These are phyloP conservation scores for Drosophila bocki DNA, from an alignment of 1,140 invertebrate genomes.

Conservation along the genomic window DNA sequence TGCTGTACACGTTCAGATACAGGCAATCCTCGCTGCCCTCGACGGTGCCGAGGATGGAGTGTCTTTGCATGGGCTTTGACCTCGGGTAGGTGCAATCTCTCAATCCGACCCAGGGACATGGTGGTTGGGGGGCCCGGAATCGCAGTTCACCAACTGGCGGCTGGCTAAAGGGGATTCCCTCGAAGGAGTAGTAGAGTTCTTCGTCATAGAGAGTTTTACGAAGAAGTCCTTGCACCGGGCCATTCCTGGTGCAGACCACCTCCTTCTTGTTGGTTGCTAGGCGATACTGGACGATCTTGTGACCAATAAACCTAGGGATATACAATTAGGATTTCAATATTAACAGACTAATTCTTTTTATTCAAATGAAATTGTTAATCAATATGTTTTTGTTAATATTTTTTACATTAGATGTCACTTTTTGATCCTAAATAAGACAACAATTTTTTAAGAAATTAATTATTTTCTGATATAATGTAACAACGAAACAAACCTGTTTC, in stretches of 20 bases:
- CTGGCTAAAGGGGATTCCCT: slow-evolving; percentile 89
- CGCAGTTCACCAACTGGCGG: slow-evolving; percentile 88
- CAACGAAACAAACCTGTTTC: no score
- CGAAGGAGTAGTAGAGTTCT: slow-evolving; percentile 79
- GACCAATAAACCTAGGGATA: slow-evolving; percentile 46
- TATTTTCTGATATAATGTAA: no score
- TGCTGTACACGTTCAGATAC: slow-evolving; percentile 79
- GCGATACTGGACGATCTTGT: slow-evolving; percentile 68
- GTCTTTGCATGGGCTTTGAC: slow-evolving; percentile 64
- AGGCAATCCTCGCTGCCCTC: slow-evolving; percentile 77
- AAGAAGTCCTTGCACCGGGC: slow-evolving; percentile 54
- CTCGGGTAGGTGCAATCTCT: slow-evolving; percentile 82
- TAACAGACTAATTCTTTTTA: no score
- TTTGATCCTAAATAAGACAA: no score
- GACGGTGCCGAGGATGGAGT: slow-evolving; percentile 51
- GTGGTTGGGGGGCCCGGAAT: slow-evolving; percentile 87
- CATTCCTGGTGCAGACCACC: slow-evolving; percentile 51
- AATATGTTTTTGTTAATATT: no score
- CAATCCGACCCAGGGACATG: slow-evolving; percentile 86
- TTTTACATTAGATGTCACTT: no score
- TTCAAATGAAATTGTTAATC: no score
- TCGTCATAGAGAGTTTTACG: slow-evolving; percentile 70
- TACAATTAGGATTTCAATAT: no score
- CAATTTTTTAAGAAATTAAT: no score
- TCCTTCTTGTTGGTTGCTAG: slow-evolving; percentile 43